Evolutionary conservation across 2,797 vertebrate species (phyloP), one percentile per base, ranked within the genome.

Genomic region (Adrianichthys oophorus): DNA sequence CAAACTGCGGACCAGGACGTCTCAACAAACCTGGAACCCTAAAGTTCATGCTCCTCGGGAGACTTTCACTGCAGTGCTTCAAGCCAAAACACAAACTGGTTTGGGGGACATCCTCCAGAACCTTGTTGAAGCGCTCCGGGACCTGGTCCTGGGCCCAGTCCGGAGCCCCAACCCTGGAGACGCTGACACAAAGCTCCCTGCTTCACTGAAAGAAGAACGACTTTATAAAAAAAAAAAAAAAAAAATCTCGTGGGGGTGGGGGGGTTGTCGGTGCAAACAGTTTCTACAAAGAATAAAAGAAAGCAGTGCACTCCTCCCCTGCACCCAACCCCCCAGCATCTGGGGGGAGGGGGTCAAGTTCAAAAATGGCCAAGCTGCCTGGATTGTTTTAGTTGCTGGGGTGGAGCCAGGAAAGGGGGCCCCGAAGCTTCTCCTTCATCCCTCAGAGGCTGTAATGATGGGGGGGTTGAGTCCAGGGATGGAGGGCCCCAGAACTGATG

Each of bases 281-380:
- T 81, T 73, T 68, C 59, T 86, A 86, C 32, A 40, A 68, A 66
- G 48, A 52, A 55, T 56, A 74, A 83, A 69, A 70, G 62, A 84
- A 67, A 87, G 89, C 90, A 89, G 90, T 92, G 91, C 87, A 87
- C 76, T 62, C 18, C 68, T 83, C 64, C 53, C 59, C 72, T 42
- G 48, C 54, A 18, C 24, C 37, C 56, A 46, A 57, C 17, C 47
- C 59, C 61, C 3, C 10, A 12, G 32, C 32, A 64, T 63, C 24
- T n/a, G 40, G 71, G 69, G 85, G 74, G 47, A 45, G 75, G 73
- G 40, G 77, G 66, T 76, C 57, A 63, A 87, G 91, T 92, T 89
- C 83, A 79, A 78, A 83, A 65, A 79, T 86, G 84, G 79, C 83
- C 81, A 89, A 93, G 91, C 92, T 93, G 92, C 92, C 92, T 76